These are phyloP conservation scores for Azorinus chamasolen DNA, from an alignment of 2,888 invertebrate genomes.

Conservation along the genomic window DNA sequence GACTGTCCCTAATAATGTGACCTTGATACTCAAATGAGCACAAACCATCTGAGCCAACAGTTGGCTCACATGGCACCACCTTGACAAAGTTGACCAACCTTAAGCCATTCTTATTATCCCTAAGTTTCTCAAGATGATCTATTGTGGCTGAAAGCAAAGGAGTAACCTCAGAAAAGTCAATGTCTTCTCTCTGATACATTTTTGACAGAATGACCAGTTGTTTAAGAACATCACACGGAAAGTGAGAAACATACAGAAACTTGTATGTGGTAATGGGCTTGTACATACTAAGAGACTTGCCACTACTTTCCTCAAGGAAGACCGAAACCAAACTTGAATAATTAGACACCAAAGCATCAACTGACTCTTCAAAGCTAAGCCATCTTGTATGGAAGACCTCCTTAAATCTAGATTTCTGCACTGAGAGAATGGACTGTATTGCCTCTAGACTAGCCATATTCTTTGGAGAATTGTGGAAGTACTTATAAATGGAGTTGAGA, in stretches of 20 bases:
- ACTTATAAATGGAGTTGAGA: constrained; percentile 43
- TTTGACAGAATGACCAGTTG: constrained; percentile 56
- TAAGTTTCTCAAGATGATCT: background rate
- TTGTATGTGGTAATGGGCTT: constrained; percentile 41
- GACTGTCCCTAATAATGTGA: constrained; percentile 45
- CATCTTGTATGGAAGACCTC: constrained; percentile 28
- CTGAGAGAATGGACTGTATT: constrained; percentile 8
- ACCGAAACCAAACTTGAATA: constrained; percentile 19
- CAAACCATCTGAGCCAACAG: constrained; percentile 22
- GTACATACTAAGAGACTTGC: constrained; percentile 14
- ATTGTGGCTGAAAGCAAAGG: background rate
- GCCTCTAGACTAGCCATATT: constrained; percentile 18
- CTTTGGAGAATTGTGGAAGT: constrained; percentile 32
- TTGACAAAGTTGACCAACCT: background rate
- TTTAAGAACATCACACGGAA: constrained; percentile 51
- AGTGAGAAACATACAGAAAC: constrained; percentile 46
- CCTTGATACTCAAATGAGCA: constrained; percentile 36
- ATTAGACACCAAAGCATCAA: constrained; percentile 22
- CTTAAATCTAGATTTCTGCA: background rate
- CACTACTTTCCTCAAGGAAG: constrained; percentile 28
- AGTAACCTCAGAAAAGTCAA: constrained; percentile 52
- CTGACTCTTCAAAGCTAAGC: constrained; percentile 31
- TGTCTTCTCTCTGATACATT: constrained; percentile 44
- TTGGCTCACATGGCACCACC: constrained; percentile 7
- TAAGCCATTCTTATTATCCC: constrained; percentile 3